Evolutionary conservation across 2,797 vertebrate genomes (phyloP), one percentile per base, ranked within the genome.

Genomic region (Tragopan temminckii): DNA sequence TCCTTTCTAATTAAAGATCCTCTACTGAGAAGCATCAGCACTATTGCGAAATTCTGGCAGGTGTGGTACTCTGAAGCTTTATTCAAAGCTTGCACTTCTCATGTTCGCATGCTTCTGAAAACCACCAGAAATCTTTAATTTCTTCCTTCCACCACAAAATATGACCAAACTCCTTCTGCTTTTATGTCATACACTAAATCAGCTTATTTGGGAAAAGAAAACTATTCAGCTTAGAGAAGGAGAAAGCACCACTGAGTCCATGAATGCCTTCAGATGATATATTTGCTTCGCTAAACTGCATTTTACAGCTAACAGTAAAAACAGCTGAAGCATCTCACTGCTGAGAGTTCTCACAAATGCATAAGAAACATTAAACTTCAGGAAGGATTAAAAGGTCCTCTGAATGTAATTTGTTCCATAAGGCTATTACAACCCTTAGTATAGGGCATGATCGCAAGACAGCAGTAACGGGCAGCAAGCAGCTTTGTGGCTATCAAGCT

Each of bases 1-100:
- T 92, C 69, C 53, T 88, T 85, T 87, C 63, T 90, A 91, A 94
- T 83, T 80, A 89, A 86, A 83, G 11, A 80, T 62, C 75, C 71
- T 91, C 36, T 89, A 89, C 48, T 80, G 89, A 83, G 45, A 92
- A 55, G 27, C 12, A 0, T 63, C 79, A 66, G 43, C 76, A 43
- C 18, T 84, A 66, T 62, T 83, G 72, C 61, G 68, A 88, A 94
- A 93, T 83, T 68, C 24, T 80, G 85, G 63, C 69, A 90, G 75
- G 42, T 75, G 71, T 33, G 62, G 13, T 55, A 77, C 24, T 21
- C 38, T 70, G 50, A 68, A 68, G 27, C 20, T 42, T 84, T 78
- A 77, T 20, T 35, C n/a, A 31, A 68, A 72, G 85, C 31, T 52
- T 62, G 71, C 27, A 80, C 36, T 76, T 91, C 82, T 85, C 31